Conservation (phyloP, 2,113 vertebrate genomes). For the Lampris incognitus region DNA sequence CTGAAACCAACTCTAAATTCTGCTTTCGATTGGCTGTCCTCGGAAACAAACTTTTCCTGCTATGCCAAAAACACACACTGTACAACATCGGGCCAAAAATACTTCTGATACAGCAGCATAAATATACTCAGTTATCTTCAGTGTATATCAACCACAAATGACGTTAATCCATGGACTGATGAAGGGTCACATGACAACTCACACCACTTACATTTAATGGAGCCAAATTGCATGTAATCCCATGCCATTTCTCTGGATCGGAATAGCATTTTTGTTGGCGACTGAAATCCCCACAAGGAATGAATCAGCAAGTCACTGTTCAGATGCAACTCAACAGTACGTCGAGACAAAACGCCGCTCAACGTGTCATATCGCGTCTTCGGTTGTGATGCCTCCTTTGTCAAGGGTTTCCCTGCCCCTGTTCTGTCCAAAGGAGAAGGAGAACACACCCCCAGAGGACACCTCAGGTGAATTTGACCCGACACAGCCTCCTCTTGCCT, state of each 20-base stretch:
- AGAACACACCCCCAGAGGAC: conserved; percentile 43
- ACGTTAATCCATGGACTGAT: conserved; percentile 48
- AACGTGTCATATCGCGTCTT: conserved; percentile 61
- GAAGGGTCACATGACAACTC: conserved; percentile 39
- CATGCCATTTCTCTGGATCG: conserved; percentile 6
- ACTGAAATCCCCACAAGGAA: conserved; percentile 25
- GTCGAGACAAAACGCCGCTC: no score
- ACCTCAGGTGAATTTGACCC: conserved; percentile 31
- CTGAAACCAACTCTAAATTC: neutral
- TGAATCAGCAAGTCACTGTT: conserved; percentile 17
- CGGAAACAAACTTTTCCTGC: conserved; percentile 1
- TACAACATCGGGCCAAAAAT: conserved; percentile 30
- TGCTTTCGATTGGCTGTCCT: conserved; percentile 2
- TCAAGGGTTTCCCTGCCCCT: conserved; percentile 42
- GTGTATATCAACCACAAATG: conserved; percentile 46
- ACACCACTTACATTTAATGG: conserved; percentile 50
- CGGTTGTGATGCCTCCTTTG: conserved; percentile 40
- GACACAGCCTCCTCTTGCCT: conserved; percentile 6
- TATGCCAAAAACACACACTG: conserved; percentile 37
- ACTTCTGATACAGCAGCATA: conserved; percentile 66
- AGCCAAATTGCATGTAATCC: conserved; percentile 21
- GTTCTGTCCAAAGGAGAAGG: conserved; percentile 68
- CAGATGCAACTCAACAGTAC: neutral
- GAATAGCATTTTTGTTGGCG: neutral
- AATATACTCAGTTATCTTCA: conserved; percentile 30